phyloP scores from a whole-genome alignment of 1,140 invertebrate species.

The Drosophila sucinea region DNA sequence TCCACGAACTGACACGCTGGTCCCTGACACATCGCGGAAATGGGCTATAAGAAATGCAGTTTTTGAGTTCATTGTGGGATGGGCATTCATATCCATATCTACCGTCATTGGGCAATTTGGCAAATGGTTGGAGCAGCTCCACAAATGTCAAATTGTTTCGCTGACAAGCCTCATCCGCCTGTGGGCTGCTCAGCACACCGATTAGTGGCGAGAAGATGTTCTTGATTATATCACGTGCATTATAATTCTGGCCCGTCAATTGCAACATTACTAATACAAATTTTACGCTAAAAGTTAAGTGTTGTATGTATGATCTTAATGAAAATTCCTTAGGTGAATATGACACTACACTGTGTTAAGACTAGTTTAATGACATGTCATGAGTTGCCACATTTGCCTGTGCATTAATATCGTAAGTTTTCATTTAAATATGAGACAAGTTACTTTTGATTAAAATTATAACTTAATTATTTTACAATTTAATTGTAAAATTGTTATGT shows the following conservation, averaged over 20 bases:
- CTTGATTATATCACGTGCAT: conserved; percentile 93
- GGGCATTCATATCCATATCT: conserved; percentile 42
- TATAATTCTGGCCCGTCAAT: conserved; percentile 82
- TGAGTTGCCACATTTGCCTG: background rate
- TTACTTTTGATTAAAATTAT: background rate
- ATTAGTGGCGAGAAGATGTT: conserved; percentile 95
- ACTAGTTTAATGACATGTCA: background rate
- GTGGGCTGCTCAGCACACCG: conserved; percentile 91
- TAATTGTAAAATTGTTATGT: background rate
- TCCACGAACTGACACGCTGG: conserved; percentile 88
- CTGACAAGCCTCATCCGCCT: conserved; percentile 92
- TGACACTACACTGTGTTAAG: background rate
- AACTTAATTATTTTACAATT: background rate
- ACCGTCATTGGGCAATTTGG: conserved; percentile 91
- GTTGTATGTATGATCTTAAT: conserved; percentile 1
- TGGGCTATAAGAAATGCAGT: conserved; percentile 85
- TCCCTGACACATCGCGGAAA: conserved; percentile 92
- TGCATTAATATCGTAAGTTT: background rate
- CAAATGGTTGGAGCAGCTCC: conserved; percentile 95
- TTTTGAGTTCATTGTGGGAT: conserved; percentile 4
- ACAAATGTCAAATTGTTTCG: conserved; percentile 96
- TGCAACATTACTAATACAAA: conserved; percentile 76
- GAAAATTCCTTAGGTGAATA: background rate
- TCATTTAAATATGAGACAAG: background rate
- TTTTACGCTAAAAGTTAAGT: background rate